These are phyloP conservation scores for Rotaria magnacalcarata DNA, from an alignment of 2,888 invertebrate species.

Conservation along the genomic window DNA sequence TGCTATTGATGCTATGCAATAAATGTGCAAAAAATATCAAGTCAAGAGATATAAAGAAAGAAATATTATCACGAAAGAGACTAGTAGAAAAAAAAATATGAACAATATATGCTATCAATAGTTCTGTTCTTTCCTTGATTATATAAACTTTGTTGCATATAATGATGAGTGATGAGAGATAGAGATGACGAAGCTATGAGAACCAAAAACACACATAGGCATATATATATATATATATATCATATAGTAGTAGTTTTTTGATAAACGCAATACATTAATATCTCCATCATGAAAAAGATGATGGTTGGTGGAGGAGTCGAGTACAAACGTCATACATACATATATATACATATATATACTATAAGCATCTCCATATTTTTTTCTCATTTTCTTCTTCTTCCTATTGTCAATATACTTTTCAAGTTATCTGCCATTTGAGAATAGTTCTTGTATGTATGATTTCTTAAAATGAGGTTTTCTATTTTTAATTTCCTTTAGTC, in stretches of 20 bases:
- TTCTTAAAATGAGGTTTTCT: background rate
- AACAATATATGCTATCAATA: background rate
- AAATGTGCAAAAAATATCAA: background rate
- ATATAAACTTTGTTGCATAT: background rate
- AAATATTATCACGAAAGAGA: background rate
- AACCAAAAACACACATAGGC: background rate
- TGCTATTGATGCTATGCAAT: background rate
- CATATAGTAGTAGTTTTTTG: background rate
- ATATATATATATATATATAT: background rate
- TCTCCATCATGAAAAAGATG: background rate
- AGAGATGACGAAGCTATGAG: background rate
- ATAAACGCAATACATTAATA: background rate
- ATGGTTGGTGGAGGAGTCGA: background rate
- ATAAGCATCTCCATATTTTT: background rate
- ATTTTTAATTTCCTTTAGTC: background rate
- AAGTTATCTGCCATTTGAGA: background rate
- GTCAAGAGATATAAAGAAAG: background rate
- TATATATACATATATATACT: background rate
- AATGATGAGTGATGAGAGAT: background rate
- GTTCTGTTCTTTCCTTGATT: constrained; percentile 11
- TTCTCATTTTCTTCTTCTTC: background rate
- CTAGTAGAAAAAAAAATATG: background rate
- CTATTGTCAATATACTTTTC: background rate
- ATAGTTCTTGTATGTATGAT: background rate
- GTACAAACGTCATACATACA: background rate